Evolutionary conservation across 2,888 invertebrate species (phyloP).

Genomic region (Agrochola lota): DNA sequence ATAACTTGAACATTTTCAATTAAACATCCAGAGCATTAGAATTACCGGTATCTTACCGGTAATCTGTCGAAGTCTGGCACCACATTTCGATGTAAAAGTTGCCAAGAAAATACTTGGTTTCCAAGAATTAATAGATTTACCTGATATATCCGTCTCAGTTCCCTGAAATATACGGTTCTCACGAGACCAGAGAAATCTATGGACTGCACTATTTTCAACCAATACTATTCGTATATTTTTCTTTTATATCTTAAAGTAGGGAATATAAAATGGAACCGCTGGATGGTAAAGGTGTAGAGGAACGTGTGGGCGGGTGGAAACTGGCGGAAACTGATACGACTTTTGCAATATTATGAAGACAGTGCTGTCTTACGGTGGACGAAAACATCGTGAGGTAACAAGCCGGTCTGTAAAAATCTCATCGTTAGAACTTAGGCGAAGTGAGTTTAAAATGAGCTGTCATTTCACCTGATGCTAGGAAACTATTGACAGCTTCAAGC

Average conservation of each 20-base stretch:
- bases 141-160: slow-evolving; percentile 49
- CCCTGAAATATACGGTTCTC: slow-evolving; percentile 45
- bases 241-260: slow-evolving; percentile 26
- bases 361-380: neutral
- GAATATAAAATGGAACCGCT: slow-evolving; percentile 33
- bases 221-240: slow-evolving; percentile 26
- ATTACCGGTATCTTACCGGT: slow-evolving; percentile 3
- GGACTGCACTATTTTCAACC: slow-evolving; percentile 47
- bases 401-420: neutral
- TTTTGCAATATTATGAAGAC: neutral
- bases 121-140: slow-evolving; percentile 55
- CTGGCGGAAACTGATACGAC: neutral
- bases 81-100: slow-evolving; percentile 4
- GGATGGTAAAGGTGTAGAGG: neutral
- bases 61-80: slow-evolving; percentile 22
- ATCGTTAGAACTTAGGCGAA: neutral
- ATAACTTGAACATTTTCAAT: neutral
- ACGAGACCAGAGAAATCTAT: slow-evolving; percentile 27
- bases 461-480: neutral
- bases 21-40: neutral
- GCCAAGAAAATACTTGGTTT: slow-evolving; percentile 25
- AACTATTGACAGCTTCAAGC: neutral
- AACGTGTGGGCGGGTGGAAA: neutral
- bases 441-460: neutral
- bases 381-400: neutral